These are phyloP conservation scores for Gonocerus acuteangulatus DNA, from an alignment of 2,888 invertebrate genomes.

Conservation along the genomic window DNA sequence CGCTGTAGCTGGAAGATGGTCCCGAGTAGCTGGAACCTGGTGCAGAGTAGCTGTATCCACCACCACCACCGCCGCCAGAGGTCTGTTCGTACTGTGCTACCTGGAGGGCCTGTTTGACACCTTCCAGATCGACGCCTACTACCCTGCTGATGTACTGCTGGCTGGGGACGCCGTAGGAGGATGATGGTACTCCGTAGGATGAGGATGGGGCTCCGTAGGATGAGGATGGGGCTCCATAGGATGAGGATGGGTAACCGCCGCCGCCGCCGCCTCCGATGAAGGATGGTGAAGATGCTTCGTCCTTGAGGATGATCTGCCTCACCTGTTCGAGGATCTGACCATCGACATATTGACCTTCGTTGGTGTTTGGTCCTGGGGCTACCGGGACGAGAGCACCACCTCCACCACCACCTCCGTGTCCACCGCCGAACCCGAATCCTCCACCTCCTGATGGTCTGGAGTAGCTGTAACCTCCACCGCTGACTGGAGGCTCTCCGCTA, in stretches of 20 bases:
- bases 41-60: slow-evolving; percentile 44
- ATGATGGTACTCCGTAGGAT: slow-evolving; percentile 41
- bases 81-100: slow-evolving; percentile 75
- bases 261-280: slow-evolving; percentile 40
- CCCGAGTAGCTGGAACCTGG: slow-evolving; percentile 42
- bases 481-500: slow-evolving; percentile 37
- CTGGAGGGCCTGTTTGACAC: slow-evolving; percentile 78
- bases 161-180: slow-evolving; percentile 48
- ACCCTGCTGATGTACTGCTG: slow-evolving; percentile 55
- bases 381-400: slow-evolving; percentile 66
- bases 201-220: slow-evolving; percentile 39
- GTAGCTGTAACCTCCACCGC: slow-evolving; percentile 60
- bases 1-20: slow-evolving; percentile 39
- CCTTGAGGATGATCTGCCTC: slow-evolving; percentile 73
- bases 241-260: slow-evolving; percentile 48
- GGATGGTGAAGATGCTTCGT: slow-evolving; percentile 51
- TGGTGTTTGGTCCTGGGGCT: slow-evolving; percentile 69
- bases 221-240: slow-evolving; percentile 40
- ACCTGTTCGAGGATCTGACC: slow-evolving; percentile 62
- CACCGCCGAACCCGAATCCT: slow-evolving; percentile 44
- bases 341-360: slow-evolving; percentile 76
- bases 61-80: slow-evolving; percentile 48
- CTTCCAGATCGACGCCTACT: slow-evolving; percentile 76
- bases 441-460: slow-evolving; percentile 55
- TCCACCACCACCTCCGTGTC: slow-evolving; percentile 44